Evolutionary conservation across 2,888 invertebrate genomes (phyloP).

Genomic region (Philaethria dido): DNA sequence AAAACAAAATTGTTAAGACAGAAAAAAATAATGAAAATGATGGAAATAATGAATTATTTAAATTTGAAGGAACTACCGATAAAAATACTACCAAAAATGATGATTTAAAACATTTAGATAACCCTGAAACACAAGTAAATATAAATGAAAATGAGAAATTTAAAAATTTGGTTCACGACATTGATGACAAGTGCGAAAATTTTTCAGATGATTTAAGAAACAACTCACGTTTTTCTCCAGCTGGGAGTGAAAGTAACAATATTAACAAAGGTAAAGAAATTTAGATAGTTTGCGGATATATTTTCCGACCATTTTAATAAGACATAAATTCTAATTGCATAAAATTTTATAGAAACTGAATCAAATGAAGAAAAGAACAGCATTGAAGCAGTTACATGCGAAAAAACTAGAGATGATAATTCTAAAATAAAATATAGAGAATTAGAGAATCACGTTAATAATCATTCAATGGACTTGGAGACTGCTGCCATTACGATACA

Average conservation of each 20-base stretch:
- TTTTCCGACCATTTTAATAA: no score
- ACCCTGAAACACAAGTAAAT: neutral
- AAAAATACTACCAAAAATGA: neutral
- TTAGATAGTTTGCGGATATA: neutral
- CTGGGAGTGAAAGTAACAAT: neutral
- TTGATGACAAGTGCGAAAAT: neutral
- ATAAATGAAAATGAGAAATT: neutral
- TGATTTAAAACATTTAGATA: neutral
- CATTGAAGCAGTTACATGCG: neutral
- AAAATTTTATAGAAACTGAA: neutral
- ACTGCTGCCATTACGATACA: conserved; percentile 83
- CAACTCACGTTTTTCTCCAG: neutral
- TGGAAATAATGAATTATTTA: neutral
- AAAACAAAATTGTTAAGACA: no score
- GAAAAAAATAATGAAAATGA: neutral
- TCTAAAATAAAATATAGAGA: conserved; percentile 20
- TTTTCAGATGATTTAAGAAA: neutral
- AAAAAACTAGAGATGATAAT: neutral
- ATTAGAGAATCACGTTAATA: conserved; percentile 42
- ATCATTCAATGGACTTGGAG: conserved; percentile 74
- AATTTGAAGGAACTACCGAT: neutral
- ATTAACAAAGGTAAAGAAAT: neutral
- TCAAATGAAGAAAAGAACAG: conserved; percentile 28
- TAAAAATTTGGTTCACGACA: neutral
- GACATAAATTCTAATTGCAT: neutral